These are phyloP conservation scores for Grammomys dolichurus DNA, from an alignment of 2,113 vertebrate species.

Conservation along the genomic window DNA sequence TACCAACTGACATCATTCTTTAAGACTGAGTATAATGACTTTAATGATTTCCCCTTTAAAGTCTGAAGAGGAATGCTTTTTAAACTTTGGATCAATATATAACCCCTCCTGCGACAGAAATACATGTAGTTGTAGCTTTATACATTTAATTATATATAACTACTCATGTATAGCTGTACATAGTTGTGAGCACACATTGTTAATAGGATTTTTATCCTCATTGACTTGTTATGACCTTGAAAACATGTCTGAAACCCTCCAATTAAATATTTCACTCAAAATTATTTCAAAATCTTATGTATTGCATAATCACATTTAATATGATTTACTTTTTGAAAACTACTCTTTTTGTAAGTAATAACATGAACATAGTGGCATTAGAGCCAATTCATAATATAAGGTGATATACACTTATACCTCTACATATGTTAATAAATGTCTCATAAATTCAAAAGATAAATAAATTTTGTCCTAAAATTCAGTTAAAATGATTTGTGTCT, in stretches of 20 bases:
- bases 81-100: background rate
- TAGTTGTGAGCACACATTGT: background rate
- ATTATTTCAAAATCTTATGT: constrained; percentile 14
- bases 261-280: constrained; percentile 36
- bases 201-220: background rate
- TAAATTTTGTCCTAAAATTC: constrained; percentile 8
- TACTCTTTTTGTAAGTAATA: background rate
- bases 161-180: background rate
- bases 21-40: background rate
- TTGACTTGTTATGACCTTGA: background rate
- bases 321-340: background rate
- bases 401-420: background rate
- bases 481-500: background rate
- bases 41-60: background rate
- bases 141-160: background rate
- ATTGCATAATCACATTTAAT: background rate
- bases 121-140: background rate
- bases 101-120: background rate
- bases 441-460: background rate
- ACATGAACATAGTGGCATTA: background rate
- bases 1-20: background rate
- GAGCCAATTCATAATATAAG: background rate
- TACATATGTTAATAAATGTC: background rate
- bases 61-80: background rate
- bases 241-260: background rate